Base-by-base conservation (phyloP, 2,888 invertebrate species). In the Chelonus formosanus region DNA sequence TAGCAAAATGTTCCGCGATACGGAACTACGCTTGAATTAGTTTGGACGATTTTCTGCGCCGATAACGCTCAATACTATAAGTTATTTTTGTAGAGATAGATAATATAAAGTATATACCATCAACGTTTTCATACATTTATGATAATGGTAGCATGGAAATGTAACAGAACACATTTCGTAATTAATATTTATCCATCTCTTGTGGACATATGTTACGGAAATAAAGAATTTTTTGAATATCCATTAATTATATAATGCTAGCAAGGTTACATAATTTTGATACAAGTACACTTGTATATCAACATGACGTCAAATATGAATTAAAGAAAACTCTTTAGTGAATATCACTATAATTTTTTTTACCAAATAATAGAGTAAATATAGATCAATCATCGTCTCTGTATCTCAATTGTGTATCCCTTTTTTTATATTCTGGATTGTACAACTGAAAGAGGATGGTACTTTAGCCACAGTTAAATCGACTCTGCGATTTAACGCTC, bases 401-500 rank as follows among this genome's bases (percentile, higher is more conserved):
- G 3, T 40, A 40, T 40, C 40, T 40, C 40, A 40, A 40, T 40
- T 40, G 40, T 40, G 0, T 6, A 40, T 40, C 40, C 6, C 40
- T 20, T 20, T 6, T 3, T 40, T 3, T 40, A 40, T 40, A 40
- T 3, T 40, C 6, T 40, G 2, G 6, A 40, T 40, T 43, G 43
- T 40, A 31, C 20, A 43, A 36, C 43, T 40, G 20, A 43, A 43
- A 58, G 53, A 53, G 59, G 59, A 62, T 54, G 62, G 45, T 54
- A 62, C 56, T 63, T 56, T 50, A 60, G 53, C 45, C 57, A 47
- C 54, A 35, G 36, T 59, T 65, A 57, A 61, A 65, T 67, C 60
- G 57, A 60, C 56, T 57, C 62, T 63, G 52, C 69, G 67, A 72
- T 76, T 75, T 73, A 69, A 74, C 70, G 74, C 72, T 74, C 70